These are phyloP conservation scores for Porites lobata DNA, from an alignment of 92 coral and sea anemone genomes.

Conservation along the genomic window DNA sequence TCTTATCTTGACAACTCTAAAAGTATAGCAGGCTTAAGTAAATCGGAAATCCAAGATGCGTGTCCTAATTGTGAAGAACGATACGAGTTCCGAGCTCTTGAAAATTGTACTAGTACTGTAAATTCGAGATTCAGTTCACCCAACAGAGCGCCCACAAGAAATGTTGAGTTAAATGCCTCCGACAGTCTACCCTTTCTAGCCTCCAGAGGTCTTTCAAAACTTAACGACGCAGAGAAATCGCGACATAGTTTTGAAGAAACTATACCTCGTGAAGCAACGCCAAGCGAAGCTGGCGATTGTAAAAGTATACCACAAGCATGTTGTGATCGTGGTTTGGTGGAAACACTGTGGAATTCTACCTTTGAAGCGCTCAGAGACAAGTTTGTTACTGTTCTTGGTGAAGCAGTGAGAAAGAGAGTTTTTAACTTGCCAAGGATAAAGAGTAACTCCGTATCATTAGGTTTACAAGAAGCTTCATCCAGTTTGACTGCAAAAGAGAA, in stretches of 20 bases:
- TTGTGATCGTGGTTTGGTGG: background rate
- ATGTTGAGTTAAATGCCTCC: background rate
- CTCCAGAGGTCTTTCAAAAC: background rate
- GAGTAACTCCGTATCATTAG: background rate
- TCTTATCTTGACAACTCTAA: background rate
- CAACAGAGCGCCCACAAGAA: background rate
- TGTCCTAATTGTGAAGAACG: background rate
- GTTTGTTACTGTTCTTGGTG: conserved; percentile 75
- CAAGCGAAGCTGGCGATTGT: background rate
- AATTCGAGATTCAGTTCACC: background rate
- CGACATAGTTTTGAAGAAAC: background rate
- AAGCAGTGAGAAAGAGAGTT: conserved; percentile 91
- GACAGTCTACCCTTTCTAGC: background rate
- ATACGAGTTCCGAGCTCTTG: background rate
- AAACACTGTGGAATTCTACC: background rate
- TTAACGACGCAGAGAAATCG: background rate
- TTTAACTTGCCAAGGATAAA: conserved; percentile 79
- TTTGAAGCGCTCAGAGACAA: conserved; percentile 28
- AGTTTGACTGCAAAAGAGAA: background rate
- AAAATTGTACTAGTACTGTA: background rate
- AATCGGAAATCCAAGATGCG: background rate
- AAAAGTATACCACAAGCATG: background rate
- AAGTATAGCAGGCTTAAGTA: background rate
- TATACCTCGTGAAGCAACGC: background rate
- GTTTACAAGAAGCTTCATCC: background rate